These are phyloP conservation scores for Aythya fuligula DNA, from an alignment of 2,797 vertebrate species.

Conservation along the genomic window DNA sequence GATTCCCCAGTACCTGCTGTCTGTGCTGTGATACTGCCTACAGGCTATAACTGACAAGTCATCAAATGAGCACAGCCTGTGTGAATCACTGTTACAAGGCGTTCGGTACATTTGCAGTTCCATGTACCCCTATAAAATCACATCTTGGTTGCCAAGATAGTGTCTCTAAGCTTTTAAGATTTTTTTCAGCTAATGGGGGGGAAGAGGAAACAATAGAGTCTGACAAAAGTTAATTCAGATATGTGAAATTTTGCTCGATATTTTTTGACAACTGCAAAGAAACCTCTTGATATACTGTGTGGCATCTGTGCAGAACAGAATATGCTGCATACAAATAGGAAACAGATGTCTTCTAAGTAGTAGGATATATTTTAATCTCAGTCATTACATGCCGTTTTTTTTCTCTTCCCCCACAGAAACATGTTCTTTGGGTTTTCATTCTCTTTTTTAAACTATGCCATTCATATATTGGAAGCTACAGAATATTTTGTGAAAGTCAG, in stretches of 20 bases:
- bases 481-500: not conserved
- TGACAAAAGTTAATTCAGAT: not conserved
- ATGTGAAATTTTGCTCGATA: not conserved
- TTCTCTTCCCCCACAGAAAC: not conserved
- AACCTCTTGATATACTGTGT: not conserved
- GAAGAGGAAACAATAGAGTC: not conserved
- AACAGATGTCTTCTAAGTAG: constrained; percentile 19
- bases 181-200: not conserved
- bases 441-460: not conserved
- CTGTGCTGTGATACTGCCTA: not conserved
- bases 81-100: constrained; percentile 10
- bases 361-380: constrained; percentile 31
- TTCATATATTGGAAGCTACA: not conserved
- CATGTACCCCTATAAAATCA: constrained; percentile 9
- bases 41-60: constrained; percentile 36
- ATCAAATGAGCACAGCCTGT: not conserved
- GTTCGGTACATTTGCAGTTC: not conserved
- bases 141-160: constrained; percentile 23
- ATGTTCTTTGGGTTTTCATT: not conserved
- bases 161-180: not conserved
- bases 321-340: not conserved
- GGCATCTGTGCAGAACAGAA: not conserved
- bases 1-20: not conserved
- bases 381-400: not conserved
- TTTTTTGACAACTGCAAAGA: constrained; percentile 13